Percentiles rank a stretch among this genome's conserved stretches.
phyloP scores from a whole-genome alignment of 2,797 vertebrate species.

The Anabacerthia variegaticeps region DNA sequence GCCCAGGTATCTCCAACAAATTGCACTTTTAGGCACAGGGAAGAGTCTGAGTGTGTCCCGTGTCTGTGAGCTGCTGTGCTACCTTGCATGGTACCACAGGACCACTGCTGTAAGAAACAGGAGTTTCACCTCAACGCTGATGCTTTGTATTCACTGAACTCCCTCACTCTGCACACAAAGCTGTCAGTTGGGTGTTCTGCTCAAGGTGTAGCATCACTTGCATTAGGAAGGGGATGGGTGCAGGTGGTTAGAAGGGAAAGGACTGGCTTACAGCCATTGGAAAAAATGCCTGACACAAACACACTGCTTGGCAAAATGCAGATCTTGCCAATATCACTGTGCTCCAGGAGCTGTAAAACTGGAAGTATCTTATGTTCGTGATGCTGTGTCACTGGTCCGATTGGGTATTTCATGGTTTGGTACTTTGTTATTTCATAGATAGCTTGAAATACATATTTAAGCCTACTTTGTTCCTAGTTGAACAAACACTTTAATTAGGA shows the following conservation, averaged over 20 bases:
- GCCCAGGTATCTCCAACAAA: not conserved
- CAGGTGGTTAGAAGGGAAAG: not conserved
- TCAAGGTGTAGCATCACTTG: not conserved
- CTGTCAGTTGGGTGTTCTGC: not conserved
- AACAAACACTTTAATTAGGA: not conserved
- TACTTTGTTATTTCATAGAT: not conserved
- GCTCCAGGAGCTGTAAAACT: not conserved
- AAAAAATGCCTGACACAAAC: not conserved
- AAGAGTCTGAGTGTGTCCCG: fast-evolving
- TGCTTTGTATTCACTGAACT: not conserved
- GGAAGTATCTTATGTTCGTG: fast-evolving
- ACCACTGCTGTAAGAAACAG: not conserved
- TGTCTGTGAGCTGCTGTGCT: not conserved
- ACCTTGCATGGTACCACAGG: not conserved
- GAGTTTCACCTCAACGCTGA: not conserved
- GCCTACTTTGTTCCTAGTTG: not conserved
- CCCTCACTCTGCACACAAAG: not conserved
- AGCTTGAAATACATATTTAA: not conserved
- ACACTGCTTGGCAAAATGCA: not conserved
- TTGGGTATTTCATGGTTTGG: not conserved
- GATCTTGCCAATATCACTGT: not conserved
- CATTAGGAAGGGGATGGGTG: not conserved
- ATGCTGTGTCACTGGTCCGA: not conserved
- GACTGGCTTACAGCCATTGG: not conserved
- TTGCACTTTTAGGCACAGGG: not conserved